Evolutionary conservation across 2,888 invertebrate species (phyloP).

Genomic region (Oxystoma pomonae): DNA sequence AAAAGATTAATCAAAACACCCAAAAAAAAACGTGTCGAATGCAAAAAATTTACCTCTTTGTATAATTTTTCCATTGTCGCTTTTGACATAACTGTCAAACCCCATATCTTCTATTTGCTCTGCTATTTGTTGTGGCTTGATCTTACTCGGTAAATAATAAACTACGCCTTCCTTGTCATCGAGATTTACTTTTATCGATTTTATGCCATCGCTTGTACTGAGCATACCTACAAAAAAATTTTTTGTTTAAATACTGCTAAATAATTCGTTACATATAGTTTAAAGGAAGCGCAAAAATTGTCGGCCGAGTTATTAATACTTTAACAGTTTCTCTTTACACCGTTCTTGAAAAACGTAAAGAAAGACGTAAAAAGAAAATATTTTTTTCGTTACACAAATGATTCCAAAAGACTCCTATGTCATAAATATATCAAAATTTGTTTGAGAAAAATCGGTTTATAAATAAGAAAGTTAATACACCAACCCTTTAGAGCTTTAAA

Average conservation of each 20-base stretch:
- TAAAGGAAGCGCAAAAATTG: neutral
- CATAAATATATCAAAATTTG: too few relatives aligned
- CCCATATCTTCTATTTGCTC: conserved; percentile 76
- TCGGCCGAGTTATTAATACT: too few relatives aligned
- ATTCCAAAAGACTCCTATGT: too few relatives aligned
- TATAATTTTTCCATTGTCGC: conserved; percentile 41
- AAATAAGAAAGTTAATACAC: too few relatives aligned
- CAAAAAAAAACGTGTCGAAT: too few relatives aligned
- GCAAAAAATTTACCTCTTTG: conserved; percentile 25
- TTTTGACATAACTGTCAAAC: conserved; percentile 62
- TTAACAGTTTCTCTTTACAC: too few relatives aligned
- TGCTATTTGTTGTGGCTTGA: conserved; percentile 58
- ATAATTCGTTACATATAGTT: neutral
- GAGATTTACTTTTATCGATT: conserved; percentile 58
- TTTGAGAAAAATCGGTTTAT: too few relatives aligned
- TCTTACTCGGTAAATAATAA: conserved; percentile 50
- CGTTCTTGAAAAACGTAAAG: too few relatives aligned
- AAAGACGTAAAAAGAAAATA: too few relatives aligned
- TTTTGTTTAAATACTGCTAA: neutral
- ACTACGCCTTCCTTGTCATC: conserved; percentile 62
- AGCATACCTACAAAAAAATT: conserved; percentile 52
- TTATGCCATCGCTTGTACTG: conserved; percentile 60
- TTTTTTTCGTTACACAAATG: too few relatives aligned
- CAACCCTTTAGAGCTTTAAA: too few relatives aligned
- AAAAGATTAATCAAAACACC: too few relatives aligned